Conservation (phyloP, 2,888 invertebrate species). For the Blera fallax region DNA sequence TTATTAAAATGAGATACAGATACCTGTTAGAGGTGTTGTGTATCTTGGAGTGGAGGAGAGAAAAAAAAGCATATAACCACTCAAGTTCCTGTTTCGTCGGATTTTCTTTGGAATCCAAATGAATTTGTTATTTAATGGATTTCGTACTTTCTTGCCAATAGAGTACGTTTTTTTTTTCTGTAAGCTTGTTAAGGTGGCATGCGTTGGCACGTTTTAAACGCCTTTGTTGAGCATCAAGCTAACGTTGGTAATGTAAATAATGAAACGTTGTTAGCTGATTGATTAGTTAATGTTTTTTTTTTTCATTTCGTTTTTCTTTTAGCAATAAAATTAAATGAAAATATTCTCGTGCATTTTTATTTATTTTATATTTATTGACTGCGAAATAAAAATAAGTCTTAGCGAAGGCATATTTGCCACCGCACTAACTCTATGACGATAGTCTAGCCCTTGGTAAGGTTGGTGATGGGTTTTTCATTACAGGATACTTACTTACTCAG, state of each 20-base stretch:
- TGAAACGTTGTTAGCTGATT: neutral
- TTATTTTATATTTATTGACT: no score
- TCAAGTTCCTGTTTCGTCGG: constrained; percentile 60
- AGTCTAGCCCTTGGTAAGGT: no score
- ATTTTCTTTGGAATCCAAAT: constrained; percentile 26
- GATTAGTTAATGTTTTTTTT: neutral
- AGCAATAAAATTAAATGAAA: neutral
- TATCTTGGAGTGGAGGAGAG: constrained; percentile 19
- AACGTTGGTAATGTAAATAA: neutral
- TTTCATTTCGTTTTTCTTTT: neutral
- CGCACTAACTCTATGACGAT: no score
- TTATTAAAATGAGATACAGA: constrained; percentile 52
- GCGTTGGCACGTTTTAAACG: neutral
- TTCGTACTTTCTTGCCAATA: neutral
- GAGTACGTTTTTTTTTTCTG: neutral
- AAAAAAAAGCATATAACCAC: constrained; percentile 18
- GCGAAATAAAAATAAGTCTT: no score
- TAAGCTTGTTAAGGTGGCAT: neutral
- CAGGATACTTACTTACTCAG: no score
- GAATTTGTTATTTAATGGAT: constrained; percentile 23
- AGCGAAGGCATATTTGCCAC: no score
- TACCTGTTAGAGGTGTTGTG: constrained; percentile 53
- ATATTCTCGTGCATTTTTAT: neutral
- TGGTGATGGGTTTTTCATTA: no score
- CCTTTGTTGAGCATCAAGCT: neutral